phyloP scores from a whole-genome alignment of 2,797 vertebrate species.

The Myotis planiceps region DNA sequence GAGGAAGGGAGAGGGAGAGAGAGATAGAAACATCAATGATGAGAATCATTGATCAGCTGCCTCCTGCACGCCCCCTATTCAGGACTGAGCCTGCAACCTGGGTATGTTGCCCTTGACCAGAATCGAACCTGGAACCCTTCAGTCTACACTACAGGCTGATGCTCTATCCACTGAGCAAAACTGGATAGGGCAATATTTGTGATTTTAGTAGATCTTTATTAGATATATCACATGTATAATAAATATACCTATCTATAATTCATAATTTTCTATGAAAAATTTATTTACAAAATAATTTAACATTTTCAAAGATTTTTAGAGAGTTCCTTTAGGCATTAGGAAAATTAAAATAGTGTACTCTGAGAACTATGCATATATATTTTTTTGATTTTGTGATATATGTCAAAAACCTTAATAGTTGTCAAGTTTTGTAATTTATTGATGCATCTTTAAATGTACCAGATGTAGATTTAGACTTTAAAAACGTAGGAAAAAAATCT shows the following conservation, averaged over 20 bases:
- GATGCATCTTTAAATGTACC: constrained; percentile 27
- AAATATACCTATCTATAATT: not conserved
- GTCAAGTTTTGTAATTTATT: constrained; percentile 28
- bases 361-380: not conserved
- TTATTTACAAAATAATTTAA: constrained; percentile 15
- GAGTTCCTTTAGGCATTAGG: not conserved
- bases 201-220: not conserved
- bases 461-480: not conserved
- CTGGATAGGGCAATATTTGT: not conserved
- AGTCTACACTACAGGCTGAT: too few species aligned
- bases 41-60: too few species aligned
- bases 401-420: not conserved
- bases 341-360: constrained; percentile 2
- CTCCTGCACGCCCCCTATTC: too few species aligned
- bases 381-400: constrained; percentile 27
- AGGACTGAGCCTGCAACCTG: too few species aligned
- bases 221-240: not conserved
- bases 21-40: too few species aligned
- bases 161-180: too few species aligned
- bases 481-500: not conserved
- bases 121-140: too few species aligned
- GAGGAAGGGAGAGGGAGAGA: too few species aligned
- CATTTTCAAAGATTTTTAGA: not conserved
- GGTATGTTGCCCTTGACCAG: too few species aligned
- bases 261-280: not conserved